Conservation (phyloP, 1,140 invertebrate genomes). For the Scaptomyza montana region DNA sequence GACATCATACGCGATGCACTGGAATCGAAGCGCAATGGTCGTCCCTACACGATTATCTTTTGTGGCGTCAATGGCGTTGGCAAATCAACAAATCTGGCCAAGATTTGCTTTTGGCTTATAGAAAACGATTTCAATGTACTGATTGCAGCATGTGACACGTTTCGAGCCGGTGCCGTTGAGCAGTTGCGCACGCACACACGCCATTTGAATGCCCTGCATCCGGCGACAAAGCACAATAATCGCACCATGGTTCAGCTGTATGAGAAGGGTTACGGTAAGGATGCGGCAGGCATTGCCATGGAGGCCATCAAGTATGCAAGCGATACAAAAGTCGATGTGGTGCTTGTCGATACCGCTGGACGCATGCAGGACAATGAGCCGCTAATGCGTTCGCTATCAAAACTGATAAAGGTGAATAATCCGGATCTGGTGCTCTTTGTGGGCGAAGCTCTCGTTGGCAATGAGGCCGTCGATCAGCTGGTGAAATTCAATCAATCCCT, state of each 20-base stretch:
- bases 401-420: constrained; percentile 95
- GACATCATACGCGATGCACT: constrained; percentile 98
- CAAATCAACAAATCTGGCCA: constrained; percentile 99
- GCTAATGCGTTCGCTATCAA: constrained; percentile 97
- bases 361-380: constrained; percentile 99
- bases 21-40: constrained; percentile 91
- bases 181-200: constrained; percentile 97
- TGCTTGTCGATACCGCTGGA: constrained; percentile 98
- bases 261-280: constrained; percentile 99
- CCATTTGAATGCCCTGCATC: constrained; percentile 97
- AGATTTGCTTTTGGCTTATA: constrained; percentile 99
- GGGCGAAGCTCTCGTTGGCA: constrained; percentile 99
- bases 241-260: constrained; percentile 95
- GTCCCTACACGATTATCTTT: constrained; percentile 98
- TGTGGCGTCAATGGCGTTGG: constrained; percentile 99
- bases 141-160: constrained; percentile 99
- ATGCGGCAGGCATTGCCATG: constrained; percentile 98
- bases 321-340: constrained; percentile 93
- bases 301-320: constrained; percentile 96
- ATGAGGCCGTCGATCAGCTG: constrained; percentile 99
- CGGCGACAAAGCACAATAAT: constrained; percentile 88
- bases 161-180: constrained; percentile 99
- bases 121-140: constrained; percentile 98
- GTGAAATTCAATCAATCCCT: constrained; percentile 99
- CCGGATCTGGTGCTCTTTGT: constrained; percentile 99